phyloP scores from a whole-genome alignment of 1,140 invertebrate species.

The Agrypnia vestita region DNA sequence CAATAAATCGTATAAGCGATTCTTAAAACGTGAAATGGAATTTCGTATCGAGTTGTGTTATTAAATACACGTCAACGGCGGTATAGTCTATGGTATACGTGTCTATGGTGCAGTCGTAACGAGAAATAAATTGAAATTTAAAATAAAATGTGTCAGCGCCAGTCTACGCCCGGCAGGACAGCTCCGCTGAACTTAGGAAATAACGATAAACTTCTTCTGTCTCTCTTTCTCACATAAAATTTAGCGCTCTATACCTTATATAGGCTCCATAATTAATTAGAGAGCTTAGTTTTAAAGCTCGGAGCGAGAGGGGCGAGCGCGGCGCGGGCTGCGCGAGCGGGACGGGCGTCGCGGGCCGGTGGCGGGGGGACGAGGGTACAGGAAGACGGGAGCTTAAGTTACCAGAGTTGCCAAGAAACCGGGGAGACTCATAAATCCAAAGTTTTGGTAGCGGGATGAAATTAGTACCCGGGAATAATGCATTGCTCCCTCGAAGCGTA shows the following conservation, averaged over 20 bases:
- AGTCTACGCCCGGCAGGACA: neutral
- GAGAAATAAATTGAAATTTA: conserved; percentile 42
- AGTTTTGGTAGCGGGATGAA: conserved; percentile 26
- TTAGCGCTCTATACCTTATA: conserved; percentile 16
- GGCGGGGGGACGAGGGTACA: conserved; percentile 1
- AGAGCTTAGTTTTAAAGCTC: conserved; percentile 60
- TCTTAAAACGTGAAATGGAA: neutral
- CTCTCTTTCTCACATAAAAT: conserved; percentile 36
- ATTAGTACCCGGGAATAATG: conserved; percentile 36
- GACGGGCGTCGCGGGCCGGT: conserved; percentile 1
- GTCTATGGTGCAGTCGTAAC: conserved; percentile 18
- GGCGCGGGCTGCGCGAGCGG: conserved; percentile 15
- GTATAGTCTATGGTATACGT: conserved; percentile 14
- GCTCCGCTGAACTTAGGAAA: conserved; percentile 9
- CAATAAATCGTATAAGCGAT: neutral
- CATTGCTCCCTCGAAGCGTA: neutral
- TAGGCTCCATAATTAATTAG: conserved; percentile 61
- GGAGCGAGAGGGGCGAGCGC: conserved; percentile 40
- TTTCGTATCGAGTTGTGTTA: neutral
- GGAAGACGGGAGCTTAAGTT: conserved; percentile 50
- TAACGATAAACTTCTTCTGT: conserved; percentile 41
- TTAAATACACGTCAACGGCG: neutral
- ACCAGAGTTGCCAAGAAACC: conserved; percentile 28
- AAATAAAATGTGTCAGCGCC: conserved; percentile 42
- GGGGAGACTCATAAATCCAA: conserved; percentile 44